Evolutionary conservation across 64 coral and sea anemone species (phyloP), one percentile per base, ranked within the genome.

Genomic region (Porites lutea): DNA sequence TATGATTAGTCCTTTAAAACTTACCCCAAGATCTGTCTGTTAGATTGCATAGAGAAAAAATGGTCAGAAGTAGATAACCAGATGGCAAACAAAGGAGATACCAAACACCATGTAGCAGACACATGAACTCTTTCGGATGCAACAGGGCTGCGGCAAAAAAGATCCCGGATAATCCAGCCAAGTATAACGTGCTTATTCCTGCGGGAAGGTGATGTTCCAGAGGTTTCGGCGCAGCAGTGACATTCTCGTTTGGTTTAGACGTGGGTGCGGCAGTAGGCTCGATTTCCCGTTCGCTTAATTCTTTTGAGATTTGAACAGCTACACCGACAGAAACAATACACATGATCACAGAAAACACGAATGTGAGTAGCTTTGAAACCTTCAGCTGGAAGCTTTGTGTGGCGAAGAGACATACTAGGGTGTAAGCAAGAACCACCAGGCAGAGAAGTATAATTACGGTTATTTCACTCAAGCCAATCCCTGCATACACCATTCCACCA

Each of bases 11-110:
- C 27, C 54, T 57, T 9, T 12, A 21, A 22, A 21, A 84, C 95
- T 48, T 78, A 97, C 95, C 95, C 95, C 95, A 97, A 1, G 95
- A 97, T 37, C 95, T 79, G 78, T 97, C 95, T 1, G 95, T 97
- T 74, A 97, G 46, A 57, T 97, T 97, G 49, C 90, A 92, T 27
- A 97, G 13, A 4, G 96, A 98, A 27, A 95, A 98, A 13, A 98
- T 88, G 3, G 96, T 95, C 1, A 98, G 93, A 2, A 98, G 65
- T 4, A 98, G 79, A 60, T 98, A 95, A 3, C 96, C 96, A 22
- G 96, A 95, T 19, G 96, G 96, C 3, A 98, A 79, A 59, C 96
- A 98, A 4, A 98, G 61, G 1, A 98, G 89, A 59, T 98, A 98
- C 96, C 96, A 98, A 16, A 98, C 21, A 7, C 92, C 96, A 79